Evolutionary conservation across 2,888 invertebrate genomes (phyloP).

Genomic region (Ephialtes manifestator): DNA sequence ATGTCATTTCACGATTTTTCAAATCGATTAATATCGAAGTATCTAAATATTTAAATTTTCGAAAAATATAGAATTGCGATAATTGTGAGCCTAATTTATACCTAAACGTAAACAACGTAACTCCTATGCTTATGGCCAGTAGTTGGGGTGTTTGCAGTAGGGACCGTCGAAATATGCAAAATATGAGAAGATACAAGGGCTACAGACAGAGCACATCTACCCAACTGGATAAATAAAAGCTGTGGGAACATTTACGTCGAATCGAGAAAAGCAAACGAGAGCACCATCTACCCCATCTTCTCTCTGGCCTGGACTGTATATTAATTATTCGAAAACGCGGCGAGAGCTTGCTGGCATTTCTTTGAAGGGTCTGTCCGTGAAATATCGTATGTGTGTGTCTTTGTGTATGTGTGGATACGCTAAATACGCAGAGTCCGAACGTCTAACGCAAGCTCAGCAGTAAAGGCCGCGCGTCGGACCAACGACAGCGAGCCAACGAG

Average conservation of each 20-base stretch:
- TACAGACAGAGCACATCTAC: conserved; percentile 25
- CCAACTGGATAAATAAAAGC: conserved; percentile 57
- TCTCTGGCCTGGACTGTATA: conserved; percentile 56
- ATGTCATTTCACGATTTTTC: too few species aligned
- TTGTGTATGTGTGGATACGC: conserved; percentile 68
- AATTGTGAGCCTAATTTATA: not conserved
- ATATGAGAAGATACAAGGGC: conserved; percentile 30
- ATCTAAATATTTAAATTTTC: too few species aligned
- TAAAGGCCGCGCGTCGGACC: conserved; percentile 2
- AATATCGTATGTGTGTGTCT: conserved; percentile 13
- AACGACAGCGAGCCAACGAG: conserved; percentile 67
- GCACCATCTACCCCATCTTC: conserved; percentile 12
- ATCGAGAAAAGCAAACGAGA: conserved; percentile 54
- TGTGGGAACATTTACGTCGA: conserved; percentile 26
- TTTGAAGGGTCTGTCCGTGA: conserved; percentile 77
- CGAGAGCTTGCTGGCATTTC: conserved; percentile 77
- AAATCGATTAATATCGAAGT: too few species aligned
- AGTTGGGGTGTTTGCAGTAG: not conserved
- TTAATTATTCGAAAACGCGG: conserved; percentile 80
- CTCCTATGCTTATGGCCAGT: not conserved
- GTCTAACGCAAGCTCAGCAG: conserved; percentile 77
- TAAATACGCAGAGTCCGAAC: conserved; percentile 81
- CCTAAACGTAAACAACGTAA: conserved; percentile 2
- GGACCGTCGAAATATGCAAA: conserved; percentile 41
- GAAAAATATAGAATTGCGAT: not conserved